Base-by-base conservation (phyloP, 1,140 invertebrate species). In the Musca vetustissima region DNA sequence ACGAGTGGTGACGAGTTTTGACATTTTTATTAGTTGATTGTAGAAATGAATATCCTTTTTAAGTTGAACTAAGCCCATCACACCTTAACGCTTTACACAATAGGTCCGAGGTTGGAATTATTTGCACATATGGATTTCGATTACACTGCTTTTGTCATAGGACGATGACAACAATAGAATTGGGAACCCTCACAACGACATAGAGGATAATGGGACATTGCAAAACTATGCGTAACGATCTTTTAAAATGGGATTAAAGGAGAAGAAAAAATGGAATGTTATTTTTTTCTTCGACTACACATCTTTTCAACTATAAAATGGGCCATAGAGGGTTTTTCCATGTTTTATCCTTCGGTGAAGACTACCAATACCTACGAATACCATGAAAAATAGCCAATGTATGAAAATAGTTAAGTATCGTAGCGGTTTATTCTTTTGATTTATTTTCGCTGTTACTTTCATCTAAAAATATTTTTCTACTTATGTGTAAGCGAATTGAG, bases 11-110 rank as follows among this genome's bases (percentile, higher is more conserved):
- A 73, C 74, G 71, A 70, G 53, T 75, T 70, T 75, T 74, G 73
- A 74, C 72, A 72, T 75, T 72, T 73, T 75, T 75, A 75, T 75
- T 75, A 75, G 73, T 74, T 69, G 64, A 71, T 69, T 73, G 74
- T 69, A 53, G 9, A 49, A 49, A 49, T 7, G 21, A 22, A 65
- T 28, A 65, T 50, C 43, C 64, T 21, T 22, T 49, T 48, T 52
- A 59, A 69, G 50, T 49, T 50, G 67, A 71, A 69, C 74, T 75
- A 75, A 70, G 73, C 65, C 73, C 69, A 74, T 75, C 71, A 70
- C 74, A 75, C 74, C 74, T 75, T 75, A 64, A 43, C 48, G 28
- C 19, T 61, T 61, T 36, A 43, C 36, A 43, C 36, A 43, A 43
- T 13, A 43, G 13, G 11, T 11, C 6, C 6, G 11, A 13, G 11